These are phyloP conservation scores for Drosophila melanogaster DNA, from an alignment of 1,140 invertebrate genomes.

Conservation along the genomic window Release_6_plus_ISO1_MT NT_037436.4:10447501-10448000, in stretches of 20 bases:
- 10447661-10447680: neutral
- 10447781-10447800: conserved; percentile 47
- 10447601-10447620: conserved; percentile 41
- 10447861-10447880: conserved; percentile 52
- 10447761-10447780: conserved; percentile 69
- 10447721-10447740: conserved; percentile 17
- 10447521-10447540: conserved; percentile 80
- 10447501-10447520: conserved; percentile 65
- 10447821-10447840: conserved; percentile 81
- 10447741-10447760: conserved; percentile 37
- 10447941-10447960: conserved; percentile 80
- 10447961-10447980: conserved; percentile 43
- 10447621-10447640: neutral
- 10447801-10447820: conserved; percentile 80
- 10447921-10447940: conserved; percentile 82
- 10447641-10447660: neutral
- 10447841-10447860: conserved; percentile 69
- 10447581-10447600: conserved; percentile 55
- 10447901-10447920: conserved; percentile 73
- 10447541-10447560: conserved; percentile 64
- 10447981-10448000: neutral
- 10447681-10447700: conserved; percentile 4
- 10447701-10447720: conserved; percentile 27
- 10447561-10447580: conserved; percentile 63
- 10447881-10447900: conserved; percentile 68